Percentiles rank a stretch among this genome's conserved stretches.
phyloP scores from a whole-genome alignment of 2,888 invertebrate genomes.

The Tetrapedia diversipes region DNA sequence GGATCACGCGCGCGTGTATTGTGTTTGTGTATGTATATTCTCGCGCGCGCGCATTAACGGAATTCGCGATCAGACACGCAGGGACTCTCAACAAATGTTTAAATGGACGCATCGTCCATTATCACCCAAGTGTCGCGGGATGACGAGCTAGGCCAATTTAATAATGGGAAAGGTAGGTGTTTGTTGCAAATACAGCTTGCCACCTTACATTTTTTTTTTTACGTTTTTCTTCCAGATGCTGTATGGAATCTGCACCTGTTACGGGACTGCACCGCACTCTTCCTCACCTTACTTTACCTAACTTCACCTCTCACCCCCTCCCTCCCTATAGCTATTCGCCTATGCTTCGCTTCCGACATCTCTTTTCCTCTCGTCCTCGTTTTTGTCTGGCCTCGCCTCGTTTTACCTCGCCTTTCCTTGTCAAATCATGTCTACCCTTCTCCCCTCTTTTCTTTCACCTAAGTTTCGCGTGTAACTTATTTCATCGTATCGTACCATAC shows the following conservation, averaged over 20 bases:
- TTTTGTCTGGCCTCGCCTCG: conserved; percentile 62
- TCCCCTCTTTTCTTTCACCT: conserved; percentile 44
- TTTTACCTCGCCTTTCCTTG: conserved; percentile 57
- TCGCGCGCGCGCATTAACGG: conserved; percentile 76
- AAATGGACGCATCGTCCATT: conserved; percentile 99
- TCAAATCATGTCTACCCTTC: conserved; percentile 36
- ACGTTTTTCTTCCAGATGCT: conserved; percentile 67
- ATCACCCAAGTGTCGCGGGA: conserved; percentile 99
- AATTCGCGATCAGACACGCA: conserved; percentile 78
- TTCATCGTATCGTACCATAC: conserved; percentile 48
- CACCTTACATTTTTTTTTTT: conserved; percentile 41
- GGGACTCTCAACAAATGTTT: conserved; percentile 86
- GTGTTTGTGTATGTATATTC: conserved; percentile 45
- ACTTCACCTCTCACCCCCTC: conserved; percentile 51
- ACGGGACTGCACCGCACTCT: conserved; percentile 67
- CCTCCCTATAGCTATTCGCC: conserved; percentile 20
- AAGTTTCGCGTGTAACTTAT: conserved; percentile 48
- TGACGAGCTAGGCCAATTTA: conserved; percentile 93
- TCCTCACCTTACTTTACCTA: conserved; percentile 69
- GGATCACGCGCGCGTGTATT: conserved; percentile 43
- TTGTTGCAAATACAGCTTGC: conserved; percentile 29
- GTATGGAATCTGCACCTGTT: conserved; percentile 78
- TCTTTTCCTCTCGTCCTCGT: conserved; percentile 56
- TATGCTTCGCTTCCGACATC: conserved; percentile 48
- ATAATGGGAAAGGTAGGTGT: conserved; percentile 94